Evolutionary conservation across 1,140 invertebrate genomes (phyloP), one percentile per base, ranked within the genome.

Genomic region (Lysiphlebus fabarum): DNA sequence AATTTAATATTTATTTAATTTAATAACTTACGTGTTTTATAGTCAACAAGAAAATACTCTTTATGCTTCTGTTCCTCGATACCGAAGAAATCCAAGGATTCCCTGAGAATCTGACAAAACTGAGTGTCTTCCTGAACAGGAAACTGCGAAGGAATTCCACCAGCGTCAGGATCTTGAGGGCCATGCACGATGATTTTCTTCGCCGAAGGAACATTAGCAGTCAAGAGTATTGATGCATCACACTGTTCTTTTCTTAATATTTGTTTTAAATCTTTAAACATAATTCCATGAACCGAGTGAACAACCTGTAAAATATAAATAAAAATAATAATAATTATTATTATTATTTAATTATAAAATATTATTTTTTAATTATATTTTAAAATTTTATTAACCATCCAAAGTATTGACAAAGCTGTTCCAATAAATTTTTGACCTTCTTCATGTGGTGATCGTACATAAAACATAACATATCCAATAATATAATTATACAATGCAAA

Each of bases 131-230:
- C 98, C 81, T 98, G 94, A 26, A 99, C 92, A 0, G 95, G 95
- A 81, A 99, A 98, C 73, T 99, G 96, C 0, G 95, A 96, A 5
- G 98, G 97, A 70, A 99, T 99, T 60, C 92, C 93, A 61, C 93
- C 91, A 66, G 91, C 90, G 70, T 96, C 90, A 62, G 88, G 86
- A 78, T 92, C 89, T 80, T 88, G 85, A 43, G 93, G 93, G 1
- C 96, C 96, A 77, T 99, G 95, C 26, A 99, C 94, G 57, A 99
- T 92, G 62, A 99, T 96, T 81, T 99, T 99, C 75, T 99, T 99
- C 6, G 97, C 95, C 8, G 95, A 96, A 0, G 97, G 96, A 34
- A 99, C 95, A 83, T 99, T 99, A 0, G 97, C 97, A 3, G 96
- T 99, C 1, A 99, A 83, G 50, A 99, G 81, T 63, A 99, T 91